phyloP scores from a whole-genome alignment of 2,797 vertebrate genomes.

The Siniperca undulata region DNA sequence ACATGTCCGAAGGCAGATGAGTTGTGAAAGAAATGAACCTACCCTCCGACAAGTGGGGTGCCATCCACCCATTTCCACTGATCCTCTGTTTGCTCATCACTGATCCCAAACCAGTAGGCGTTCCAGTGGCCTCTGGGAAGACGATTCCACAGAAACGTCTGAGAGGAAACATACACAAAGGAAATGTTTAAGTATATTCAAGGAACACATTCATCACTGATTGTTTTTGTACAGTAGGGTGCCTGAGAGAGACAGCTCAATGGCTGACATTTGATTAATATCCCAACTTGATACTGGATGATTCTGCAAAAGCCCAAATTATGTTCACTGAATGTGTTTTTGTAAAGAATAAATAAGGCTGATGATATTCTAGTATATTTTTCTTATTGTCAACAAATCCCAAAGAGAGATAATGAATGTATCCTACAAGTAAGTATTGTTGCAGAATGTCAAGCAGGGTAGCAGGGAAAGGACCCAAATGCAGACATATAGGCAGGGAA shows the following conservation, averaged over 20 bases:
- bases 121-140: slow-evolving; percentile 83
- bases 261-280: not conserved
- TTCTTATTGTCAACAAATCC: not conserved
- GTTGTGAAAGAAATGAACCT: slow-evolving; percentile 12
- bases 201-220: not conserved
- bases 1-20: not conserved
- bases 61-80: slow-evolving; percentile 83
- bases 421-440: not conserved
- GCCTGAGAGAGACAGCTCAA: not conserved
- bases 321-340: not conserved
- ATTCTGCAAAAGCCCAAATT: not conserved
- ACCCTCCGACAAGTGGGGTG: slow-evolving; percentile 74
- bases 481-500: no score
- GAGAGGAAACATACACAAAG: not conserved
- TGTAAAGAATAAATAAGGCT: not conserved
- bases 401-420: not conserved
- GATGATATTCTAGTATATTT: not conserved
- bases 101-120: slow-evolving; percentile 83
- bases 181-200: not conserved
- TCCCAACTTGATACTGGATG: not conserved
- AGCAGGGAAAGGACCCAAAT: no score
- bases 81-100: slow-evolving; percentile 73
- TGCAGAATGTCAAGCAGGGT: no score
- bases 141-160: slow-evolving; percentile 81
- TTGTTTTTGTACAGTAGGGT: not conserved